A percentile compares a stretch with the other conserved stretches of the same genome.
phyloP scores from a whole-genome alignment of 2,888 invertebrate genomes.

The Gastrophysa polygoni region DNA sequence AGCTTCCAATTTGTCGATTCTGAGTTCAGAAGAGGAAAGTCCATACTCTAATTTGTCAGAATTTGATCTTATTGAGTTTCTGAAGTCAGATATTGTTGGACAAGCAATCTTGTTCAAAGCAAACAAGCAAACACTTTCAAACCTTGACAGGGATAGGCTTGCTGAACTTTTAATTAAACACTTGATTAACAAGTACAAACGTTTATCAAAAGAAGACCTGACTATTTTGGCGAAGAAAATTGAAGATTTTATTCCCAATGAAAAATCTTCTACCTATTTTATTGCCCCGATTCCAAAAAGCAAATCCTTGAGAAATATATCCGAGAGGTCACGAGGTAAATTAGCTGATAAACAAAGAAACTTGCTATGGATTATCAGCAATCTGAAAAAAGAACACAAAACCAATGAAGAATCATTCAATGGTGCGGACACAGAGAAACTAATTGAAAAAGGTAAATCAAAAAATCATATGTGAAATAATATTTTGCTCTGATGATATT shows the following conservation, averaged over 20 bases:
- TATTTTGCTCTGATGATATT: too few relatives aligned
- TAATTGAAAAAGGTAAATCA: too few relatives aligned
- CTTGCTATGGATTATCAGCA: not conserved
- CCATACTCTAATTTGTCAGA: too few relatives aligned
- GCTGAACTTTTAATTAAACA: not conserved
- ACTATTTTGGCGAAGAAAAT: not conserved
- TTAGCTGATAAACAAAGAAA: not conserved
- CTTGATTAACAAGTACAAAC: not conserved
- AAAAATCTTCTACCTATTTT: not conserved
- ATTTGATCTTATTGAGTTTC: not conserved
- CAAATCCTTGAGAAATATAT: not conserved
- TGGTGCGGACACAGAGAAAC: too few relatives aligned
- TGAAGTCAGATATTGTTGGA: not conserved
- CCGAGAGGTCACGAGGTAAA: not conserved
- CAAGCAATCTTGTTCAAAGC: not conserved
- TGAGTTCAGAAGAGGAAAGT: too few relatives aligned
- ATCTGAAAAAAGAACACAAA: too few relatives aligned
- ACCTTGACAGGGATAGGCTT: not conserved
- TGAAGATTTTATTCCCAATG: not conserved
- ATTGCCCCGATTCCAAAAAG: not conserved
- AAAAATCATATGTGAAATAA: too few relatives aligned
- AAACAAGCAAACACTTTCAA: not conserved
- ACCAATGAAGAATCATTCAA: too few relatives aligned
- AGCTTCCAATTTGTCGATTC: too few relatives aligned
- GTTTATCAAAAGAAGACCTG: not conserved